phyloP scores from a whole-genome alignment of 2,888 invertebrate genomes.

The Dorcus parallelipipedus region DNA sequence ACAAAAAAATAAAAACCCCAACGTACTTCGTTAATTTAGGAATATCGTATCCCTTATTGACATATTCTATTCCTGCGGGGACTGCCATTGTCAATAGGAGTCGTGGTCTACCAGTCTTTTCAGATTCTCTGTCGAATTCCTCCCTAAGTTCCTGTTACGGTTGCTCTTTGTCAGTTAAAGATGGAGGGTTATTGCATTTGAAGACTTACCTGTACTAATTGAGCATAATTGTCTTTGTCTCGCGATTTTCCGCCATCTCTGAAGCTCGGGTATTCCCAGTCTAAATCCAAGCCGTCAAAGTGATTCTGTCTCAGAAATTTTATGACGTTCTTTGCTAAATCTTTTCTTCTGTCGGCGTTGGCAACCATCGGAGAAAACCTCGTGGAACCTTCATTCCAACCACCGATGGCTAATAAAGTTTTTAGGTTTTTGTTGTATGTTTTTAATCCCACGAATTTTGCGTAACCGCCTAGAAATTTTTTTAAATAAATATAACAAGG shows the following conservation, averaged over 20 bases:
- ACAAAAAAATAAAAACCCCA: conserved; percentile 28
- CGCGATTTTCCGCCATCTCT: conserved; percentile 77
- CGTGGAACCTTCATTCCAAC: conserved; percentile 91
- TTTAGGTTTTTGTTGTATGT: conserved; percentile 89
- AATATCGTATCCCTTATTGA: conserved; percentile 90
- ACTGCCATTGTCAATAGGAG: conserved; percentile 90
- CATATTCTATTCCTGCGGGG: conserved; percentile 89
- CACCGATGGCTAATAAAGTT: conserved; percentile 86
- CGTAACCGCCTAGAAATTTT: conserved; percentile 73
- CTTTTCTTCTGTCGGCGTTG: conserved; percentile 68
- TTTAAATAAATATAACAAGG: no score
- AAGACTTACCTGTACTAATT: conserved; percentile 67
- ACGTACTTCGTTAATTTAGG: conserved; percentile 74
- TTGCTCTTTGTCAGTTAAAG: background rate
- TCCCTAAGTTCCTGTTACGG: conserved; percentile 70
- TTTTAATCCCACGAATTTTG: conserved; percentile 89
- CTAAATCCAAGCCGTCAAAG: conserved; percentile 89
- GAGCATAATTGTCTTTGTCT: conserved; percentile 84
- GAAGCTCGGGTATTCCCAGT: conserved; percentile 87
- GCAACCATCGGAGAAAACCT: conserved; percentile 87
- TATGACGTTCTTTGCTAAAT: conserved; percentile 78
- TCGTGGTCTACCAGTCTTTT: conserved; percentile 75
- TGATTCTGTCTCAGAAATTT: conserved; percentile 88
- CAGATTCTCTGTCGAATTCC: conserved; percentile 83
- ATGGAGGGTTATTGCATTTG: background rate